Conservation (phyloP, 1,140 invertebrate genomes). For the Gryon sp. region DNA sequence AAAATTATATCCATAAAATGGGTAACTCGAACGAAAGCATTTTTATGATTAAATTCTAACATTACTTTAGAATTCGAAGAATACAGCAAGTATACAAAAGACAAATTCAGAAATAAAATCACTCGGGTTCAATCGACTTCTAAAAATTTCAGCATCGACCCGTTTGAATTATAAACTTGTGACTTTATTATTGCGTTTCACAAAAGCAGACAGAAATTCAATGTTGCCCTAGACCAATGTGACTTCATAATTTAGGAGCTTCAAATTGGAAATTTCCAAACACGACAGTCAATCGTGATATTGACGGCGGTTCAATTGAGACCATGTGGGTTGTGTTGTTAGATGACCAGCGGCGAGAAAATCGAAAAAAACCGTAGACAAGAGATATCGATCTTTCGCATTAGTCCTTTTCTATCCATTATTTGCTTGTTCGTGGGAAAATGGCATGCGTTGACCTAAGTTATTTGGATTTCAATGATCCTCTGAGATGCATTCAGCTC, state of each 20-base stretch:
- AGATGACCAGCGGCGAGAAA: background rate
- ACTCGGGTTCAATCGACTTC: slow-evolving; percentile 7
- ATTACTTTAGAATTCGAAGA: no score
- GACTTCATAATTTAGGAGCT: slow-evolving; percentile 8
- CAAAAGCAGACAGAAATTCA: slow-evolving; percentile 11
- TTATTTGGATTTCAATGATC: slow-evolving; percentile 40
- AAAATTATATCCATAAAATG: background rate
- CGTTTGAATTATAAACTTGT: slow-evolving; percentile 19
- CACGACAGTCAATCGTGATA: slow-evolving; percentile 1
- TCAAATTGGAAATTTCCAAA: slow-evolving; percentile 12
- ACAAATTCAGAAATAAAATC: slow-evolving; percentile 6
- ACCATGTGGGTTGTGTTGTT: slow-evolving; percentile 10
- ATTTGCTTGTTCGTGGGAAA: background rate
- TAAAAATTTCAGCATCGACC: slow-evolving; percentile 9
- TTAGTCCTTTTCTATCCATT: slow-evolving; percentile 30
- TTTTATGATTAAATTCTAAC: no score
- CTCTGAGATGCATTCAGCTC: slow-evolving; percentile 21
- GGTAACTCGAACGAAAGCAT: background rate
- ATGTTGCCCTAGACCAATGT: background rate
- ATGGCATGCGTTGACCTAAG: slow-evolving; percentile 20
- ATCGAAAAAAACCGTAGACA: background rate
- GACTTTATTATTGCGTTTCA: slow-evolving; percentile 2
- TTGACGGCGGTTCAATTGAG: slow-evolving; percentile 1
- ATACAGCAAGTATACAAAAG: no score
- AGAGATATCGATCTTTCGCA: slow-evolving; percentile 16